Conservation (phyloP, 2,797 vertebrate genomes). For the Crypturellus tataupa region DNA sequence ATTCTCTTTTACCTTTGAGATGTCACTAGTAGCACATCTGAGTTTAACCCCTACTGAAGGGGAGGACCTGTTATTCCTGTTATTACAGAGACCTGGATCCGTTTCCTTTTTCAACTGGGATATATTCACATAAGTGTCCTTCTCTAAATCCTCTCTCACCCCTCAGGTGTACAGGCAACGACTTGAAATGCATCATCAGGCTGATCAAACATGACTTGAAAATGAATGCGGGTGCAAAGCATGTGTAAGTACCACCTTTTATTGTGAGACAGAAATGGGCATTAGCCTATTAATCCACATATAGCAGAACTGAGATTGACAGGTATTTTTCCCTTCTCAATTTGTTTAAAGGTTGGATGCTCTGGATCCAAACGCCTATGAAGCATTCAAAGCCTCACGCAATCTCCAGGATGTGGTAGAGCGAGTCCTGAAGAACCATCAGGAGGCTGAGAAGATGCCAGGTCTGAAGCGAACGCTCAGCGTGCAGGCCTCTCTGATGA, state of each 20-base stretch:
- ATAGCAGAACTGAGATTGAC: background rate
- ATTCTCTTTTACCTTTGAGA: background rate
- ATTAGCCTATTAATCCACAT: background rate
- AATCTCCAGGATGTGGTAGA: constrained; percentile 96
- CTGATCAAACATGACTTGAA: constrained; percentile 98
- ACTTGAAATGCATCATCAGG: constrained; percentile 95
- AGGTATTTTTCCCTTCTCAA: accelerated
- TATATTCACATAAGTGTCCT: background rate
- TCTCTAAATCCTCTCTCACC: background rate
- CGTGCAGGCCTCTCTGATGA: constrained; percentile 94
- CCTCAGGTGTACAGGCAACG: constrained; percentile 93
- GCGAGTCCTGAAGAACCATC: constrained; percentile 91
- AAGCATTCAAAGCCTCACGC: constrained; percentile 97
- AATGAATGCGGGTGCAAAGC: constrained; percentile 97
- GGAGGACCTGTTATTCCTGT: background rate
- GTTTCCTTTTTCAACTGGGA: background rate
- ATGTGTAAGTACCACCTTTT: constrained; percentile 87
- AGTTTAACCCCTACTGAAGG: background rate
- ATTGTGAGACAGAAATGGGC: accelerated
- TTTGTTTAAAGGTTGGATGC: constrained; percentile 89
- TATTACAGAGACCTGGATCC: background rate
- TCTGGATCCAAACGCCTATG: constrained; percentile 95
- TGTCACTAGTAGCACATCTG: background rate
- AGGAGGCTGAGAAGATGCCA: constrained; percentile 87
- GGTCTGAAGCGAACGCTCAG: constrained; percentile 89